A percentile compares a stretch with the other conserved stretches of the same genome.
Evolutionary conservation across 2,113 vertebrate genomes (phyloP).

Genomic region (Agelaius phoeniceus): DNA sequence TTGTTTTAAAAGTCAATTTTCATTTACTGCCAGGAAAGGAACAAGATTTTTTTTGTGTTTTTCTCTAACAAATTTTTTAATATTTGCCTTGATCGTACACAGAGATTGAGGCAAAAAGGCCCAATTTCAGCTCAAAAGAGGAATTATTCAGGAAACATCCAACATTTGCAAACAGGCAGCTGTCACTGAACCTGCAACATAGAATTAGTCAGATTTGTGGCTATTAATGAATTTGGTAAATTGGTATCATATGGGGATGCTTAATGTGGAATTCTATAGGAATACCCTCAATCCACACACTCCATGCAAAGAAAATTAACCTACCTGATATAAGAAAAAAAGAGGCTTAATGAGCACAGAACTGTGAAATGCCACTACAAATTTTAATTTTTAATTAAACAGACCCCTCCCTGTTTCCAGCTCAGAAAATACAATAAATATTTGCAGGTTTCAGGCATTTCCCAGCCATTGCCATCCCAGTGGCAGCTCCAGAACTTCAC

Average conservation of each 20-base stretch:
- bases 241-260: too few relatives aligned
- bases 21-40: neutral
- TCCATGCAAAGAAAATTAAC: neutral
- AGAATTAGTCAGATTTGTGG: neutral
- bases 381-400: constrained; percentile 15
- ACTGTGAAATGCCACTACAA: neutral
- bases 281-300: neutral
- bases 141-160: neutral
- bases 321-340: neutral
- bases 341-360: neutral
- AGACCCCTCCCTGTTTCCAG: neutral
- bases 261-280: neutral
- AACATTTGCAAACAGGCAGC: neutral
- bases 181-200: neutral
- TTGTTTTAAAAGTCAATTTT: constrained; percentile 23
- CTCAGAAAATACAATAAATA: neutral
- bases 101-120: neutral
- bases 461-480: neutral
- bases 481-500: neutral
- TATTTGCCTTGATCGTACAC: neutral
- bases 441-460: neutral
- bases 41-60: neutral
- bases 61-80: neutral
- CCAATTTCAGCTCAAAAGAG: neutral
- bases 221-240: neutral